Evolutionary conservation across 1,140 invertebrate species (phyloP), one percentile per base, ranked within the genome.

Genomic region (Aphidius ervi): DNA sequence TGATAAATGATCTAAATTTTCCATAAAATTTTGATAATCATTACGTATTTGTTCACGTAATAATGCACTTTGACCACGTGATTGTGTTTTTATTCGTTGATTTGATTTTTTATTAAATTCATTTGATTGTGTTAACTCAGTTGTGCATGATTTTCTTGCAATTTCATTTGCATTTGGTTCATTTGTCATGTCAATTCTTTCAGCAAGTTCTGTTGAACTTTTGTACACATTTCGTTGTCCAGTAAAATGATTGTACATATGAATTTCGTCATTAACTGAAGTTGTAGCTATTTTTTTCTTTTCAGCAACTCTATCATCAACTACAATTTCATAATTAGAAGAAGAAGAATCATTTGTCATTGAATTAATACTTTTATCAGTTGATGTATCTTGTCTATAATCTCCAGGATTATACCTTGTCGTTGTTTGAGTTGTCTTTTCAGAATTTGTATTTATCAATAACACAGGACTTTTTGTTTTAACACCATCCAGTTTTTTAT

Each of bases 11-110:
- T 78, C 64, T 9, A 83, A 66, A 68, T 74, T 77, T 61, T 78
- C 66, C 53, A 83, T 49, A 43, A 83, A 68, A 23, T 73, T 68
- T 58, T 81, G 66, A 65, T 83, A 82, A 68, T 83, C 80, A 9
- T 73, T 71, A 47, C 75, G 73, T 1, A 81, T 71, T 68, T 71
- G 76, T 65, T 82, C 79, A 58, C 81, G 74, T 56, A 82, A 69
- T 41, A 79, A 62, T 5, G 83, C 82, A 66, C 80, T 73, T 52
- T 77, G 68, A 5, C 80, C 81, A 9, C 81, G 73, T 58, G 74
- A 67, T 57, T 80, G 65, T 0, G 76, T 75, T 40, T 37, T 61
- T 20, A 61, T 31, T 65, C 70, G 71, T 43, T 67, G 70, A 53
- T 49, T 69, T 0, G 65, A 39, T 41, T 70, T 45, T 23, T 45